Base-by-base conservation (phyloP, 2,888 invertebrate genomes). In the Dromius quadrimaculatus region DNA sequence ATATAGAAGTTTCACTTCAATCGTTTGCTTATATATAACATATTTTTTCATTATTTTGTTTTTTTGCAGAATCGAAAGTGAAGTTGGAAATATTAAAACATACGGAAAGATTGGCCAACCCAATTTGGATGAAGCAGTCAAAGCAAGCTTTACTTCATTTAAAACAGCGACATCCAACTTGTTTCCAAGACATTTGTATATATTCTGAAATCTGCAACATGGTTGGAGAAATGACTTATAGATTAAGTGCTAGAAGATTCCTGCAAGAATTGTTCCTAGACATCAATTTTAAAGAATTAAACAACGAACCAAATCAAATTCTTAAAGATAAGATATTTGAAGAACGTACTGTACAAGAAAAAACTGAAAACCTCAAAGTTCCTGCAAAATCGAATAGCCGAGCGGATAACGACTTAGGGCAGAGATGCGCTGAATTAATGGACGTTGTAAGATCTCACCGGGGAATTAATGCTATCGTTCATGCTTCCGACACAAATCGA, bases 181-280 rank as follows among this genome's bases (percentile, higher is more conserved):
- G 88, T 73, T 92, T 92, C 83, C 89, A 93, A 83, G 94, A 95
- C 79, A 85, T 93, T 71, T 98, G 98, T 82, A 87, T 97, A 13
- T 98, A 95, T 84, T 96, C 95, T 0, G 97, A 98, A 81, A 91
- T 96, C 9, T 92, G 93, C 80, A 89, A 89, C 72, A 85, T 93
- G 69, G 84, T 97, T 68, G 89, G 92, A 0, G 87, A 89, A 64
- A 92, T 91, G 80, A 90, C 92, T 43, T 96, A 94, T 82, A 89
- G 95, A 78, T 85, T 96, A 78, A 88, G 89, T 72, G 91, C 95
- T 1, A 87, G 97, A 8, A 87, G 95, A 68, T 94, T 97, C 82
- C 85, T 98, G 23, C 97, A 98, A 81, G 98, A 98, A 81, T 85
- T 98, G 34, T 98, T 98, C 82, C 86, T 94, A 61, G 97, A 97